These are phyloP conservation scores for Pseudorectes ferrugineus DNA, from an alignment of 2,113 vertebrate species.

Conservation along the genomic window DNA sequence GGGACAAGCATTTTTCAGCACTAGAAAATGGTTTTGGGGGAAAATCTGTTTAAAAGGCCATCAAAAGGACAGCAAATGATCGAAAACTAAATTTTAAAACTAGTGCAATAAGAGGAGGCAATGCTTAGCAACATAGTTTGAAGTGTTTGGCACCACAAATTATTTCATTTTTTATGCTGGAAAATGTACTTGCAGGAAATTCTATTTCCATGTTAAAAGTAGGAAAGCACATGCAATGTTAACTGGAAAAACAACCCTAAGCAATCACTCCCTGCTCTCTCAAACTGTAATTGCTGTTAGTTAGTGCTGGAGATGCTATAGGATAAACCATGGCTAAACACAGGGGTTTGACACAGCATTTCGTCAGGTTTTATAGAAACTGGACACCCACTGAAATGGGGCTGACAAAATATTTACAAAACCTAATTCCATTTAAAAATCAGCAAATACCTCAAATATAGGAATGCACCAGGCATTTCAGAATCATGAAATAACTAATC, in stretches of 20 bases:
- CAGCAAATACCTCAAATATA: background rate
- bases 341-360: background rate
- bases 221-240: background rate
- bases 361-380: constrained; percentile 15
- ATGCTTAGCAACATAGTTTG: background rate
- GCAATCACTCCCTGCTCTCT: background rate
- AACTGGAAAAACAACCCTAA: background rate
- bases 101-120: constrained; percentile 39
- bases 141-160: constrained; percentile 9
- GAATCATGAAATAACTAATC: background rate
- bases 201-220: background rate
- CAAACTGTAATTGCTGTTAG: background rate
- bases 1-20: background rate
- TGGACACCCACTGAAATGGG: constrained; percentile 16
- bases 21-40: background rate
- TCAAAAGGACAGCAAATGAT: background rate
- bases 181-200: background rate
- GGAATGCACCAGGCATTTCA: constrained; percentile 47
- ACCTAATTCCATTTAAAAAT: constrained; percentile 31
- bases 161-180: background rate
- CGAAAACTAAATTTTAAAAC: background rate
- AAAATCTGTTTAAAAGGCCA: constrained; percentile 1
- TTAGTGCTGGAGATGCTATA: background rate
- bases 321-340: background rate
- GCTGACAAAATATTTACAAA: constrained; percentile 24